Conservation (phyloP, 2,113 vertebrate species). For the Nothoprocta pentlandii region DNA sequence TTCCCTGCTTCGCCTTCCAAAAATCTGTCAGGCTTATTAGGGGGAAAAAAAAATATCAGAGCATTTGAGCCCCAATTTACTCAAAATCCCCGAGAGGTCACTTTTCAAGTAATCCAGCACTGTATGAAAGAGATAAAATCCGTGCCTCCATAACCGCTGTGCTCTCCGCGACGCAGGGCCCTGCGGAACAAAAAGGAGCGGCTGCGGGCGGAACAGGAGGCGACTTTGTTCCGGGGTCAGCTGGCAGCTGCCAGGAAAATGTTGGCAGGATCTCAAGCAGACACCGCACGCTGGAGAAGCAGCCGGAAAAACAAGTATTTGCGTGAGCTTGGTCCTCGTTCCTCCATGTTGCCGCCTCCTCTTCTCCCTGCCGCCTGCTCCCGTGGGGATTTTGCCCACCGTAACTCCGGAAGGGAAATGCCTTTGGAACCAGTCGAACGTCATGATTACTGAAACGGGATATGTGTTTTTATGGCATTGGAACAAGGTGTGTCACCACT, state of each 20-base stretch:
- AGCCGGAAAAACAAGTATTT: slow-evolving; percentile 74
- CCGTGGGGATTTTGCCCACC: neutral
- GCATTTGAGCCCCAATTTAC: neutral
- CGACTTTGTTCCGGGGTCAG: slow-evolving; percentile 66
- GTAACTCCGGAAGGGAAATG: neutral
- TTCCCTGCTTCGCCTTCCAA: neutral
- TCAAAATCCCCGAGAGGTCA: neutral
- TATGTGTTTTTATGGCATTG: neutral
- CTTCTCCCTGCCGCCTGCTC: neutral
- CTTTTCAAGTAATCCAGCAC: neutral
- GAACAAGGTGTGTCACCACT: neutral
- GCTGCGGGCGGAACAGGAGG: slow-evolving; percentile 70
- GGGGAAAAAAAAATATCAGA: neutral
- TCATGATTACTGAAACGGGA: neutral
- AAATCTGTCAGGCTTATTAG: neutral
- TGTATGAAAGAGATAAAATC: neutral
- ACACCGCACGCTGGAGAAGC: slow-evolving; percentile 60
- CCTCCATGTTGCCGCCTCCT: neutral
- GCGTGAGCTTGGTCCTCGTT: neutral
- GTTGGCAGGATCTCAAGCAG: slow-evolving; percentile 65
- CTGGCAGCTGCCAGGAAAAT: slow-evolving; percentile 67
- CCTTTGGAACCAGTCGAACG: neutral
- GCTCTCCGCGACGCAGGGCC: slow-evolving; percentile 60
- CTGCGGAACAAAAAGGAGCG: too few relatives aligned
- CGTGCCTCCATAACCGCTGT: neutral